Evolutionary conservation across 2,888 invertebrate genomes (phyloP), one percentile per base, ranked within the genome.

Genomic region (Taenaris catops): DNA sequence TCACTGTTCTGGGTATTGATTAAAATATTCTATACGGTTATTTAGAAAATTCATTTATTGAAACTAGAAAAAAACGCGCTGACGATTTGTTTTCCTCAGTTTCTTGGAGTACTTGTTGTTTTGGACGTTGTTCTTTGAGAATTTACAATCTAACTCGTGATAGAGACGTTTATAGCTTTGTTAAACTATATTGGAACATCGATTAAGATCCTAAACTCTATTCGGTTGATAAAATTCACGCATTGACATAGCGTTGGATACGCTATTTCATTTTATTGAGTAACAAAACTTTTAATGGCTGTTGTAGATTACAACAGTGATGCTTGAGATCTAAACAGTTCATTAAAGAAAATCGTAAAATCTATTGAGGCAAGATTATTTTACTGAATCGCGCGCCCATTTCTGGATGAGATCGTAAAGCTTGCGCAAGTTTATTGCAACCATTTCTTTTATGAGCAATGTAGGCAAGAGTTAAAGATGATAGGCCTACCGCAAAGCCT

Each of bases 1-100:
- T 53, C 43, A 50, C 53, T 48, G 38, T 44, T 39, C 34, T n/a
- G 42, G 25, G 25, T 44, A 44, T 40, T 17, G 40, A 37, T 44
- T 40, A 18, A 26, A 36, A 27, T 26, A 25, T 35, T 32, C 10
- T 19, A 9, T 28, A 29, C 5, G 17, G 21, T 17, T 31, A 20
- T 25, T 41, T 17, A 21, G 8, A 17, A 11, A 8, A 20, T 19
- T 28, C 12, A 11, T 11, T 19, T 21, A n/a, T 19, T 19, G 7
- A 20, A 8, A 7, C n/a, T n/a, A n/a, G n/a, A n/a, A n/a, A n/a
- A n/a, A n/a, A n/a, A n/a, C n/a, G n/a, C n/a, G n/a, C n/a, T n/a
- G n/a, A n/a, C n/a, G n/a, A n/a, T n/a, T n/a, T n/a, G n/a, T n/a
- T n/a, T n/a, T n/a, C n/a, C n/a, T n/a, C n/a, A n/a, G n/a, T n/a